Percentiles rank a stretch among this genome's conserved stretches.
Evolutionary conservation across 2,888 invertebrate genomes (phyloP).

Genomic region (Leptarthrus brevirostris): DNA sequence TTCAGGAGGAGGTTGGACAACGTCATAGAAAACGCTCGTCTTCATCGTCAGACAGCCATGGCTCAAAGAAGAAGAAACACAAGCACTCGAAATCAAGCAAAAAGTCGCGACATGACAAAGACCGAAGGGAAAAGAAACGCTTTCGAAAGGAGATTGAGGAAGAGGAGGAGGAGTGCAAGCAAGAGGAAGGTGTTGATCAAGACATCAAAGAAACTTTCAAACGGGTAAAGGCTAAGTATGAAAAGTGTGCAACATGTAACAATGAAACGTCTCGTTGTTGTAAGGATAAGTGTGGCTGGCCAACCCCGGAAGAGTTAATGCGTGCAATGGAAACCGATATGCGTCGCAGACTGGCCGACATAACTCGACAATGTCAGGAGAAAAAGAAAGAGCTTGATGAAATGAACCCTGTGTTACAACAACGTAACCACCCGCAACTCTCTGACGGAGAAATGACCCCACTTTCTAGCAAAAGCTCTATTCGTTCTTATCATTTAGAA

Average conservation of each 20-base stretch:
- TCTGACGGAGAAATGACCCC: slow-evolving; percentile 52
- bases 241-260: slow-evolving; percentile 59
- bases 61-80: slow-evolving; percentile 67
- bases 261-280: slow-evolving; percentile 50
- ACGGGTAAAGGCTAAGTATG: slow-evolving; percentile 56
- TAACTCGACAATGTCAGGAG: slow-evolving; percentile 84
- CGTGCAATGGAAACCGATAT: slow-evolving; percentile 84
- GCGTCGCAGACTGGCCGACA: slow-evolving; percentile 82
- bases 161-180: slow-evolving; percentile 53
- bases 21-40: slow-evolving; percentile 54
- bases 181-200: slow-evolving; percentile 60
- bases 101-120: slow-evolving; percentile 60
- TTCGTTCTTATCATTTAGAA: slow-evolving; percentile 10
- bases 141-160: slow-evolving; percentile 63
- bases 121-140: slow-evolving; percentile 49
- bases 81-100: slow-evolving; percentile 67
- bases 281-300: slow-evolving; percentile 62
- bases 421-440: slow-evolving; percentile 34
- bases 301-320: slow-evolving; percentile 72
- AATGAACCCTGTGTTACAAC: slow-evolving; percentile 62
- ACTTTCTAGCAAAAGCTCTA: slow-evolving; percentile 51
- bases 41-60: slow-evolving; percentile 60
- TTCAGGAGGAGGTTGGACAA: slow-evolving; percentile 76
- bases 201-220: slow-evolving; percentile 55
- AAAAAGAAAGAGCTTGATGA: slow-evolving; percentile 85